Conservation (phyloP, 2,113 vertebrate species). For the Azemiops feae region DNA sequence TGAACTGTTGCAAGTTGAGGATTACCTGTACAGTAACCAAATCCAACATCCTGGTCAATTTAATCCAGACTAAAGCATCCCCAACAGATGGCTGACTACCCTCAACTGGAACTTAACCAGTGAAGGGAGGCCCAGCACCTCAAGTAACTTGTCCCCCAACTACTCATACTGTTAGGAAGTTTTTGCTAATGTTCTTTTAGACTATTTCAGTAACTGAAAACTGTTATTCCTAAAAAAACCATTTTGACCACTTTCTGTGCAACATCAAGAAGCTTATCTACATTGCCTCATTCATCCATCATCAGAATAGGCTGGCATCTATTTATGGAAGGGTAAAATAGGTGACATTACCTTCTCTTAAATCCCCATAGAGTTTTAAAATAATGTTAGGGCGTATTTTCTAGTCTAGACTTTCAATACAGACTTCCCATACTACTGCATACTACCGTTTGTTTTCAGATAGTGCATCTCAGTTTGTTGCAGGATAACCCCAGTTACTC, state of each 20-base stretch:
- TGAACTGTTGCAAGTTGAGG: background rate
- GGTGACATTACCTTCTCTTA: background rate
- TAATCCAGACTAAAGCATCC: background rate
- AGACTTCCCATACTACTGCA: background rate
- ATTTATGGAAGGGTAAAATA: background rate
- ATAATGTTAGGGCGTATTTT: background rate
- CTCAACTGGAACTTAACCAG: background rate
- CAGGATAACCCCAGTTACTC: background rate
- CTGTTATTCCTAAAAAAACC: background rate
- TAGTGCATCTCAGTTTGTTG: background rate
- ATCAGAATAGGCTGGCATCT: background rate
- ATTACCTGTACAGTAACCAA: background rate
- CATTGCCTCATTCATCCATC: background rate
- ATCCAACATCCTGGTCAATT: background rate
- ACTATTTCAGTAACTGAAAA: background rate
- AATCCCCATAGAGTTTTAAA: background rate
- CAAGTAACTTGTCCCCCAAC: background rate
- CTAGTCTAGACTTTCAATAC: background rate
- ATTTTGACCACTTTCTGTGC: background rate
- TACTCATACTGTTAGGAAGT: background rate
- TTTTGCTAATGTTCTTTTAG: background rate
- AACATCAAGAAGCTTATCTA: background rate
- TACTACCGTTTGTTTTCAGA: background rate
- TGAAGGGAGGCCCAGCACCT: background rate
- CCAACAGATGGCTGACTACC: background rate